Conservation (phyloP, 2,888 invertebrate species). For the Tribolium freemani region DNA sequence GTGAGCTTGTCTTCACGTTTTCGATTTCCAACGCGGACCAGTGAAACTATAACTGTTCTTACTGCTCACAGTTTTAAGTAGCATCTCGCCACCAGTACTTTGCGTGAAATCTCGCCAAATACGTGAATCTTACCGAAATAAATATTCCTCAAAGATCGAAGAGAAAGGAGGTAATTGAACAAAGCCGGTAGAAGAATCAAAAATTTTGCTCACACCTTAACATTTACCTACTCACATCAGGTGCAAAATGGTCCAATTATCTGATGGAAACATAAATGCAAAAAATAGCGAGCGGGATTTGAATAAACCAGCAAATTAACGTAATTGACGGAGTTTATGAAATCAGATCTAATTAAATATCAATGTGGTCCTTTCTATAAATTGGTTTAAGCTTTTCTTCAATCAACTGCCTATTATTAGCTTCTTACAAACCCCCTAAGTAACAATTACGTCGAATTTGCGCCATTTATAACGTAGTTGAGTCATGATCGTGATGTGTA, state of each 20-base stretch:
- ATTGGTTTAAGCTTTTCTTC: conserved; percentile 25
- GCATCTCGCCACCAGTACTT: conserved; percentile 13
- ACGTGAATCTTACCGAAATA: neutral
- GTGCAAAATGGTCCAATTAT: no score
- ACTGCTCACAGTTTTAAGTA: conserved; percentile 20
- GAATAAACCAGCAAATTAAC: neutral
- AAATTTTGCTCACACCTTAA: no score
- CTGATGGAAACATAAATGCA: no score
- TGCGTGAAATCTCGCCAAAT: neutral
- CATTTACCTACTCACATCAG: no score
- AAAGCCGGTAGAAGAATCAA: no score
- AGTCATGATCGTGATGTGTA: conserved; percentile 29
- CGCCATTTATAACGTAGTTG: conserved; percentile 34
- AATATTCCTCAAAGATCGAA: neutral
- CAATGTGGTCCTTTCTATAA: conserved; percentile 3
- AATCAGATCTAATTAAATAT: conserved; percentile 25
- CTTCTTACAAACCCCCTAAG: conserved; percentile 16
- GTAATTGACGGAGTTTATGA: neutral
- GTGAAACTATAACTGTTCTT: conserved; percentile 31
- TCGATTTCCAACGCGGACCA: conserved; percentile 34
- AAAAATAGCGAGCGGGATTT: neutral
- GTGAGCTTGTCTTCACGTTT: conserved; percentile 51
- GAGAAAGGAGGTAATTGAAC: neutral
- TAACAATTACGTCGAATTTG: conserved; percentile 36
- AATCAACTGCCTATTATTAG: conserved; percentile 19